Conservation (phyloP, 2,888 invertebrate genomes). For the Hydriomena furcata region DNA sequence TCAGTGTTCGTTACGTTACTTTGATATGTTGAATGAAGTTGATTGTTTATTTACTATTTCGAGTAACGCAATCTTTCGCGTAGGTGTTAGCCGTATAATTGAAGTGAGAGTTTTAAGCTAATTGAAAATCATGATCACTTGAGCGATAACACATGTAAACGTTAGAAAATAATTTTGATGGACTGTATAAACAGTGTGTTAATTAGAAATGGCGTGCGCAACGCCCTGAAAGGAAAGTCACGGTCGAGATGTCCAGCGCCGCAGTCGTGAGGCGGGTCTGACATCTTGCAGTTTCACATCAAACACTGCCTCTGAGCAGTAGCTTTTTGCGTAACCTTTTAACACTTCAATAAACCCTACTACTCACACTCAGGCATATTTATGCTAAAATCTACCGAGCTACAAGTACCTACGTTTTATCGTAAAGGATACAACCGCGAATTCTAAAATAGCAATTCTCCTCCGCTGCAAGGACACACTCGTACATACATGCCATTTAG, state of each 20-base stretch:
- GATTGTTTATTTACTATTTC: too few relatives aligned
- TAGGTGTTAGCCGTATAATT: slow-evolving; percentile 10
- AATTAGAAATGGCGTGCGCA: slow-evolving; percentile 60
- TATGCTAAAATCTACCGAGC: background rate
- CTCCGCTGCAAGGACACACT: slow-evolving; percentile 54
- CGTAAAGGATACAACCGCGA: slow-evolving; percentile 10
- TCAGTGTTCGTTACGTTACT: background rate
- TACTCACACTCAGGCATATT: background rate
- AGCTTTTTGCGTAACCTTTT: slow-evolving; percentile 3
- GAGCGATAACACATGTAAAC: slow-evolving; percentile 30
- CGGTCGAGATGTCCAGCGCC: slow-evolving; percentile 66
- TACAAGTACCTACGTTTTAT: background rate
- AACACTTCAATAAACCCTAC: background rate
- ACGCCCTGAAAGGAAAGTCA: slow-evolving; percentile 71
- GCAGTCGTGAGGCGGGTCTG: slow-evolving; percentile 46
- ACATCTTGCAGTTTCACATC: slow-evolving; percentile 18
- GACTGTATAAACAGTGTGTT: slow-evolving; percentile 52
- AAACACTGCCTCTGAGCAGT: slow-evolving; percentile 13
- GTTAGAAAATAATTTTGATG: slow-evolving; percentile 34
- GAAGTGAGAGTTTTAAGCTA: slow-evolving; percentile 32
- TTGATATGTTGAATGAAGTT: too few relatives aligned
- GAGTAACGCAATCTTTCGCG: too few relatives aligned
- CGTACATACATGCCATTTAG: slow-evolving; percentile 59
- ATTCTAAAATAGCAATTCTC: slow-evolving; percentile 39
- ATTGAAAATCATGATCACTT: slow-evolving; percentile 33